Evolutionary conservation across 2,888 invertebrate species (phyloP).

Genomic region (Aphidoletes aphidimyza): DNA sequence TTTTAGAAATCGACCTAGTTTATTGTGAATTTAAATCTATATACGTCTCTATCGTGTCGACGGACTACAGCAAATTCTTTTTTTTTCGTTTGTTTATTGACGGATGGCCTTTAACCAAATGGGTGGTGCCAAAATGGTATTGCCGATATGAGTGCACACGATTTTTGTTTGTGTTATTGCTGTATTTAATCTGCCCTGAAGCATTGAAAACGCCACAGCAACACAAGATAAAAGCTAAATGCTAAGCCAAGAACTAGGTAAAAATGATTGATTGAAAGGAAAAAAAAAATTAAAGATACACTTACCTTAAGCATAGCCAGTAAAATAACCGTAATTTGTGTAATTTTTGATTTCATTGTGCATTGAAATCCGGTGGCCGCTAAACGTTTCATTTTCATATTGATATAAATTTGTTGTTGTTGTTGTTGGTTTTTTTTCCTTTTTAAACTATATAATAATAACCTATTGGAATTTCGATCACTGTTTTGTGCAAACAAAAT

Average conservation of each 20-base stretch:
- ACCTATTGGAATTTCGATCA: not conserved
- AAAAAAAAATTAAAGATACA: too few relatives aligned
- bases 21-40: slow-evolving; percentile 27
- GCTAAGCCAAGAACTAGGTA: not conserved
- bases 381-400: not conserved
- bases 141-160: not conserved
- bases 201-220: not conserved
- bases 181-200: not conserved
- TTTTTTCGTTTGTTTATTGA: not conserved
- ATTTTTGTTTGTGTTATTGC: not conserved
- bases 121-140: not conserved
- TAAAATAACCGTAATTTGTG: slow-evolving; percentile 18
- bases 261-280: not conserved
- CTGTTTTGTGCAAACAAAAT: not conserved
- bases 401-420: too few relatives aligned
- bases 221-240: not conserved
- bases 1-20: slow-evolving; percentile 46
- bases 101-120: slow-evolving; percentile 8
- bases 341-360: slow-evolving; percentile 48
- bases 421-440: too few relatives aligned
- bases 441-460: too few relatives aligned
- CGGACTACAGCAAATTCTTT: too few relatives aligned
- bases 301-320: slow-evolving; percentile 39
- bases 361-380: slow-evolving; percentile 47
- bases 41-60: not conserved